A percentile compares a stretch with the other conserved stretches of the same genome.
Evolutionary conservation across 1,140 invertebrate species (phyloP).

Genomic region (Nephila pilipes): DNA sequence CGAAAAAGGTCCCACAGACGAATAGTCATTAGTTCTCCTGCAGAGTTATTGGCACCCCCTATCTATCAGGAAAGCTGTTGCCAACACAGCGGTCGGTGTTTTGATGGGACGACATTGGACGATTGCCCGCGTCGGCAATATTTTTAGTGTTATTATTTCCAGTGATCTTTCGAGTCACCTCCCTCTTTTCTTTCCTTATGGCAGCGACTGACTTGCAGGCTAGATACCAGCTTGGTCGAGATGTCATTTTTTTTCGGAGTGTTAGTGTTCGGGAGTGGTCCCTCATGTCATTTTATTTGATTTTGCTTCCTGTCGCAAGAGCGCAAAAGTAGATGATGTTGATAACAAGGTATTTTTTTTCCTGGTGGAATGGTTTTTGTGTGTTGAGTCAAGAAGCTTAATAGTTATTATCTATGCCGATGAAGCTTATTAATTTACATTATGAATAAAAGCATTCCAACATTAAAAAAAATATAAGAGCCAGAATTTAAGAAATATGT

Average conservation of each 20-base stretch:
- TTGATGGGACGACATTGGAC: conserved; percentile 53
- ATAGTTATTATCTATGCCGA: too few species aligned
- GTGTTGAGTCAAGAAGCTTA: not conserved
- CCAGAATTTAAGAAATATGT: too few species aligned
- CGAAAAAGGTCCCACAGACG: conserved; percentile 22
- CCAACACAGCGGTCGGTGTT: conserved; percentile 36
- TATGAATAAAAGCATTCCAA: too few species aligned
- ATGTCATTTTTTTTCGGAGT: not conserved
- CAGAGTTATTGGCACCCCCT: conserved; percentile 39
- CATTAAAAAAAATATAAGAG: too few species aligned
- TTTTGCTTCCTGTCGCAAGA: not conserved
- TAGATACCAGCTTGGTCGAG: not conserved
- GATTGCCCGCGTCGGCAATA: conserved; percentile 3
- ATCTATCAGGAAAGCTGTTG: conserved; percentile 62
- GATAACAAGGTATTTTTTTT: not conserved
- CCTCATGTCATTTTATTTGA: not conserved
- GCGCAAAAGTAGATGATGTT: not conserved
- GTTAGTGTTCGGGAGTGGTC: not conserved
- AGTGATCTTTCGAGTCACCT: not conserved
- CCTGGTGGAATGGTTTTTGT: not conserved
- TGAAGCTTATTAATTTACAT: too few species aligned
- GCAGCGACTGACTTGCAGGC: conserved; percentile 1
- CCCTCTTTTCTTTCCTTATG: conserved; percentile 19
- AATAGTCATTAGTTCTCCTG: conserved; percentile 51
- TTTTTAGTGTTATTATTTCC: not conserved